A percentile compares a stretch with the other conserved stretches of the same genome.
Conservation (phyloP, 2,888 invertebrate genomes). For the Oscheius sp. region DNA sequence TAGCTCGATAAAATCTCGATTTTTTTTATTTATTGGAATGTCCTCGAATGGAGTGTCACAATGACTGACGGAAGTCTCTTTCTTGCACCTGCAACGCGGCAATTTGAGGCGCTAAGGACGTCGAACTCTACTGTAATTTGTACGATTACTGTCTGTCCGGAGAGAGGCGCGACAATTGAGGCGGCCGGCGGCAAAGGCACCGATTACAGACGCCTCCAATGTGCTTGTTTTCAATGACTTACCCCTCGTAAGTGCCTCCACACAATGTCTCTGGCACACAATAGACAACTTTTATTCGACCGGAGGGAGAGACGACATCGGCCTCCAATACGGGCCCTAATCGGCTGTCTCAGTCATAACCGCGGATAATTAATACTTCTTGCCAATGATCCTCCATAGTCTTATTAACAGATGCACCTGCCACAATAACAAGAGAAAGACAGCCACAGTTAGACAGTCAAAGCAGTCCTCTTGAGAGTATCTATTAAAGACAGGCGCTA, state of each 20-base stretch:
- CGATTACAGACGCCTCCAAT: slow-evolving; percentile 18
- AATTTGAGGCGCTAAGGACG: slow-evolving; percentile 28
- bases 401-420: slow-evolving; percentile 7
- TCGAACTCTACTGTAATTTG: slow-evolving; percentile 32
- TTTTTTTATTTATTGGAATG: slow-evolving; percentile 2
- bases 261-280: neutral
- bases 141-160: slow-evolving; percentile 30
- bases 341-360: slow-evolving; percentile 33
- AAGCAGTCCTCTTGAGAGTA: neutral
- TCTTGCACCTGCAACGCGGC: slow-evolving; percentile 10
- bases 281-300: slow-evolving; percentile 8
- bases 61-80: slow-evolving; percentile 31
- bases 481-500: neutral
- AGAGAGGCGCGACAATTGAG: slow-evolving; percentile 29
- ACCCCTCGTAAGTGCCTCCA: neutral
- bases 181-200: slow-evolving; percentile 27
- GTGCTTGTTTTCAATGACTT: slow-evolving; percentile 27
- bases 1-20: neutral
- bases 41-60: slow-evolving; percentile 21
- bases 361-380: slow-evolving; percentile 32
- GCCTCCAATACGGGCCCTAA: slow-evolving; percentile 26
- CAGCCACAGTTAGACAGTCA: neutral
- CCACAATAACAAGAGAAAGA: neutral
- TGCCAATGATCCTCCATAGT: slow-evolving; percentile 24
- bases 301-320: neutral